Conservation (phyloP, 2,888 invertebrate genomes). For the Fabriciana adippe region DNA sequence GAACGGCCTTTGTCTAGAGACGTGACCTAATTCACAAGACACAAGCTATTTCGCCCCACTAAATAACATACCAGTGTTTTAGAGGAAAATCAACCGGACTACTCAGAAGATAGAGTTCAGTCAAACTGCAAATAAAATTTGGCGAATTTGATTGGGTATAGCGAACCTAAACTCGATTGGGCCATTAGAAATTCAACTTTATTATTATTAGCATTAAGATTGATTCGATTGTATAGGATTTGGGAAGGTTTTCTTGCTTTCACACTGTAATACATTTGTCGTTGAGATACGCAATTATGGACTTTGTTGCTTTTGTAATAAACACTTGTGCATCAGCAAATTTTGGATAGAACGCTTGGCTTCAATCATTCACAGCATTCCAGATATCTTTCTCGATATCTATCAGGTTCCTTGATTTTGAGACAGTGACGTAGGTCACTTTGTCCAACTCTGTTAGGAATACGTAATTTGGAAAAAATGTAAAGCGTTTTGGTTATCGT, state of each 20-base stretch:
- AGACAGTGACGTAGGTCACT: conserved; percentile 50
- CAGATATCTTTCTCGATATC: conserved; percentile 50
- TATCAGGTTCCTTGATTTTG: conserved; percentile 52
- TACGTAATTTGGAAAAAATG: conserved; percentile 33
- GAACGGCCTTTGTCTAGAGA: conserved; percentile 59
- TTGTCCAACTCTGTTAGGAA: conserved; percentile 33
- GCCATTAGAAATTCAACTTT: conserved; percentile 42
- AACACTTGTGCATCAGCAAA: conserved; percentile 32
- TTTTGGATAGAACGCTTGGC: conserved; percentile 53
- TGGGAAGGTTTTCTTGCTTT: conserved; percentile 41
- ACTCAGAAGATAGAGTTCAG: conserved; percentile 45
- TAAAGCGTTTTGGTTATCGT: conserved; percentile 30
- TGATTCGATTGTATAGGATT: conserved; percentile 41
- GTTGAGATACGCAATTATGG: conserved; percentile 34
- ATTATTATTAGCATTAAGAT: conserved; percentile 41
- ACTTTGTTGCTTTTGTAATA: conserved; percentile 36
- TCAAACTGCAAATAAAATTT: conserved; percentile 49
- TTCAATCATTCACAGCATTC: conserved; percentile 63
- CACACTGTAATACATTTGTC: conserved; percentile 25
- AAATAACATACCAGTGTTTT: conserved; percentile 38
- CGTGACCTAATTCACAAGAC: conserved; percentile 73
- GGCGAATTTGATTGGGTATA: conserved; percentile 48
- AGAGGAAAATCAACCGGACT: conserved; percentile 49
- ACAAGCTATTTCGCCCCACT: conserved; percentile 59
- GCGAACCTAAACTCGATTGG: conserved; percentile 34